Evolutionary conservation across 2,888 invertebrate genomes (phyloP).

Genomic region (Hermaeophaga mercurialis): DNA sequence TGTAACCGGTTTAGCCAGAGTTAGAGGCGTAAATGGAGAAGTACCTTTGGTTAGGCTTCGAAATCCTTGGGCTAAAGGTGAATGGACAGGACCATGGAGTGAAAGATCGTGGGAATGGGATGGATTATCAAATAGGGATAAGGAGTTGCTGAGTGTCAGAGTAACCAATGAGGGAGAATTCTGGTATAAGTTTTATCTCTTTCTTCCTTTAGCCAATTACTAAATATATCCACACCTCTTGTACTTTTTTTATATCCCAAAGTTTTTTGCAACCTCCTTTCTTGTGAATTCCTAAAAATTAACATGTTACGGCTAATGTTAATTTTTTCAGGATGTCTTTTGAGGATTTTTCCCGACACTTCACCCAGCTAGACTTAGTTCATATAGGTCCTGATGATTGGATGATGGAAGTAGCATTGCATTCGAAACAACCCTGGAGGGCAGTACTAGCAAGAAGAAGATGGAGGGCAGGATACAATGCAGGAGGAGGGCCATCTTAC

Average conservation of each 20-base stretch:
- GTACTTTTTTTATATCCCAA: too few relatives aligned
- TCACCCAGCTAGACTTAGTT: slow-evolving; percentile 72
- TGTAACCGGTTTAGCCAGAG: slow-evolving; percentile 73
- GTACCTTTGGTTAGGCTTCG: slow-evolving; percentile 67
- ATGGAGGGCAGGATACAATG: slow-evolving; percentile 73
- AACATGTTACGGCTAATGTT: not conserved
- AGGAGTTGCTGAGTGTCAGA: slow-evolving; percentile 66
- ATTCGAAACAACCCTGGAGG: slow-evolving; percentile 71
- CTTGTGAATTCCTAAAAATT: too few relatives aligned
- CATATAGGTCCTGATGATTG: slow-evolving; percentile 80
- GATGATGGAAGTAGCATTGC: slow-evolving; percentile 71
- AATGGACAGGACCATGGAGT: slow-evolving; percentile 76
- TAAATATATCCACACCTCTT: too few relatives aligned
- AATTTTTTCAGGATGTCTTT: slow-evolving; percentile 67
- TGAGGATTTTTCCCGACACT: slow-evolving; percentile 69
- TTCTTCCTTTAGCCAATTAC: not conserved
- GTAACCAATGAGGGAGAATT: slow-evolving; percentile 72
- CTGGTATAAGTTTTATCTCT: slow-evolving; percentile 59
- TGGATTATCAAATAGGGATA: slow-evolving; percentile 66
- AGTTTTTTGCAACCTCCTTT: too few relatives aligned
- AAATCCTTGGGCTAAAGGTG: slow-evolving; percentile 70
- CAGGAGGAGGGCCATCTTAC: slow-evolving; percentile 70
- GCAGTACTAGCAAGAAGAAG: slow-evolving; percentile 71
- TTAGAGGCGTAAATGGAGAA: slow-evolving; percentile 64
- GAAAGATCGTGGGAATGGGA: slow-evolving; percentile 74